Base-by-base conservation (phyloP, 1,140 invertebrate species). In the Rhynchophorus ferrugineus region DNA sequence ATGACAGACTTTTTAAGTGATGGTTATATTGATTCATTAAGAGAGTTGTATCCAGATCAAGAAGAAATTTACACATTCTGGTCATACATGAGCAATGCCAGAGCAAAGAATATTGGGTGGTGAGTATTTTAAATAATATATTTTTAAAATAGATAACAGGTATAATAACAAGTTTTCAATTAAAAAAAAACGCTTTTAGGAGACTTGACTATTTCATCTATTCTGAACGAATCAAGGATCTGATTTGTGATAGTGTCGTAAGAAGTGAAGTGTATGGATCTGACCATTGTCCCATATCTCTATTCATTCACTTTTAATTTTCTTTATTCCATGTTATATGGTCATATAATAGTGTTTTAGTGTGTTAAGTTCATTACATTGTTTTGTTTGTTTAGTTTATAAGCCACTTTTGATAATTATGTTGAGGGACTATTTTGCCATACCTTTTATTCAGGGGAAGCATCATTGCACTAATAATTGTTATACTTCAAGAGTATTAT, bases 91-190 rank as follows among this genome's bases (percentile, higher is more conserved):
- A 74, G 71, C 36, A 93, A 93, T 68, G 75, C 87, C 16, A 76
- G 95, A 50, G 73, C 77, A 2, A 94, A 89, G 62, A 96, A 99
- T 75, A 80, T 95, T 62, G 96, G 96, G 69, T 98, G 95, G 91
- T 90, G 71, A 78, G 74, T 69, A 19, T 1, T 34, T 8, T 16
- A 13, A 8, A 13, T 11, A 3, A 17, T 34, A 6, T 7, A 8
- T 48, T 39, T 52, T 49, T 56, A n/a, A n/a, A 7, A 19, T 19
- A 6, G 13, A 38, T 18, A 24, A n/a, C 55, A 24, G 11, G 39
- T 34, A 35, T 45, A 38, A 1, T 51, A 34, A 54, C 49, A 46
- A 44, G 51, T 33, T 21, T 24, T 44, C 33, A 6, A 13, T 9
- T 6, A 38, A 38, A 9, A 9, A 9, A 38, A 38, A 9, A 5